Conservation (phyloP, 2,113 vertebrate species). For the Channa argus region DNA sequence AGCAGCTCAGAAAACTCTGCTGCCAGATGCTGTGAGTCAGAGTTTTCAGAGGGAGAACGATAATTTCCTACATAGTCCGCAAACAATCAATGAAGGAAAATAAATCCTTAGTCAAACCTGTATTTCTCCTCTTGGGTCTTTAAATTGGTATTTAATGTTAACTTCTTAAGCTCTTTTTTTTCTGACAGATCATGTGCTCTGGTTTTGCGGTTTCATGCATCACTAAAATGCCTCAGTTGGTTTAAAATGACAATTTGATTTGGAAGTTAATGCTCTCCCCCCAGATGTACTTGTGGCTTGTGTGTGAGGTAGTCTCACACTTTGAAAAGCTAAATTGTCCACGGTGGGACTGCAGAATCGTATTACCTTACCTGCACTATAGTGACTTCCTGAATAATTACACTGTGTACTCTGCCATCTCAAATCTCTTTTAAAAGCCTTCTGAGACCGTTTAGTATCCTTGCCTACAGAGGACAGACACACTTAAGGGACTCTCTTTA, state of each 20-base stretch:
- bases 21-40: slow-evolving; percentile 68
- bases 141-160: slow-evolving; percentile 57
- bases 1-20: slow-evolving; percentile 36
- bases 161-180: slow-evolving; percentile 18
- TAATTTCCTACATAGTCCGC: slow-evolving; percentile 60
- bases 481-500: slow-evolving; percentile 37
- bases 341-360: slow-evolving; percentile 38
- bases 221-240: slow-evolving; percentile 22
- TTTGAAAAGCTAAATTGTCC: slow-evolving; percentile 56
- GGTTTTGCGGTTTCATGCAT: slow-evolving; percentile 52
- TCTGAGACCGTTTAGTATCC: slow-evolving; percentile 39
- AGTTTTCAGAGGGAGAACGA: slow-evolving; percentile 58
- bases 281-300: slow-evolving; percentile 46
- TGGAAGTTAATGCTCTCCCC: slow-evolving; percentile 39
- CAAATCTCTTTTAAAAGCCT: slow-evolving; percentile 45
- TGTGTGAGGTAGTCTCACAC: slow-evolving; percentile 42
- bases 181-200: slow-evolving; percentile 38
- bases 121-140: slow-evolving; percentile 40
- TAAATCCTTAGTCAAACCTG: slow-evolving; percentile 44
- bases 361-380: slow-evolving; percentile 61
- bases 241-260: slow-evolving; percentile 57
- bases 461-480: slow-evolving; percentile 41
- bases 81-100: slow-evolving; percentile 68
- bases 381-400: slow-evolving; percentile 58
- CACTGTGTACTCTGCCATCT: slow-evolving; percentile 52